These are phyloP conservation scores for Tribolium castaneum DNA, from an alignment of 1,140 invertebrate species.

Conservation along the genomic window DNA sequence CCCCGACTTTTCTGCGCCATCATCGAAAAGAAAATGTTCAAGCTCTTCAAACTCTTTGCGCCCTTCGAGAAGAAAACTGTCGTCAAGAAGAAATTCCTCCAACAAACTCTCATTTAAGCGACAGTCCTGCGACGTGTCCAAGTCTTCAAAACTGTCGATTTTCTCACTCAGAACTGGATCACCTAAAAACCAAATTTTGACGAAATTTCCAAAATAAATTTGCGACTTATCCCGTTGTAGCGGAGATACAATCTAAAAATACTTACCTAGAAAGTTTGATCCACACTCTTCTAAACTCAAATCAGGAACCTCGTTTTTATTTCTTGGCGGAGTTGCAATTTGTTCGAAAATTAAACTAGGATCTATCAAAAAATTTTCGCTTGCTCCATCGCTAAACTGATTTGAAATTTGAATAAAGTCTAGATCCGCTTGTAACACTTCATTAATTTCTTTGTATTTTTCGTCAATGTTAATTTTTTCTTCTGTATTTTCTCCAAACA, in stretches of 20 bases:
- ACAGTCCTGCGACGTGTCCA: background rate
- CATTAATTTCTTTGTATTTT: background rate
- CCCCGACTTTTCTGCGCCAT: background rate
- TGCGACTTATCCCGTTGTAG: no score
- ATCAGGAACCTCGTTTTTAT: background rate
- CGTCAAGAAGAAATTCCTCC: background rate
- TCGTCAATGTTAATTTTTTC: background rate
- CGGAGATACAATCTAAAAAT: background rate
- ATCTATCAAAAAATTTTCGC: background rate
- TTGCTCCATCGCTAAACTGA: background rate
- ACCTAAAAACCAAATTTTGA: background rate
- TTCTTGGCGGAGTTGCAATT: background rate
- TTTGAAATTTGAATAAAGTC: background rate
- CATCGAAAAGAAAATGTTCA: constrained; percentile 12
- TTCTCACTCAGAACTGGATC: constrained; percentile 11
- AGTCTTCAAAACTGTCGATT: background rate
- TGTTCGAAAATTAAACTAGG: background rate
- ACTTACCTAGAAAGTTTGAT: background rate
- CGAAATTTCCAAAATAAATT: background rate
- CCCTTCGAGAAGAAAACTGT: background rate
- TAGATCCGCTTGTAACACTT: background rate
- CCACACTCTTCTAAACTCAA: background rate
- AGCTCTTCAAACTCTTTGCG: constrained; percentile 20
- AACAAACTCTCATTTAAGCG: constrained; percentile 12
- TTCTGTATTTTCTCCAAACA: no score